A percentile compares a stretch with the other conserved stretches of the same genome.
Evolutionary conservation across 2,797 vertebrate genomes (phyloP).

Genomic region (Lemur catta): DNA sequence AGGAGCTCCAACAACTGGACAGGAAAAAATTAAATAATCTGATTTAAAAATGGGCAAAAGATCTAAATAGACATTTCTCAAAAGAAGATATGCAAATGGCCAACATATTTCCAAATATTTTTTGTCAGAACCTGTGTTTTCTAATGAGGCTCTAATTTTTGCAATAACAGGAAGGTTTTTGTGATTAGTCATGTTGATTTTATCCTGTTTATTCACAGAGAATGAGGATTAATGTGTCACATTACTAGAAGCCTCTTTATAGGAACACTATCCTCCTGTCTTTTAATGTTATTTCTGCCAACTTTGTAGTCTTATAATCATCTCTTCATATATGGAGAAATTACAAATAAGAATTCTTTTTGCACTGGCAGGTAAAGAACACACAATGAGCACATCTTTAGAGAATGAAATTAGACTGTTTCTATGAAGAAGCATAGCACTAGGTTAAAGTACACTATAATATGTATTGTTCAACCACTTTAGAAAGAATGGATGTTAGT

Average conservation of each 20-base stretch:
- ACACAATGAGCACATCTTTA: background rate
- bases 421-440: background rate
- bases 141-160: background rate
- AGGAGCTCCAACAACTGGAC: background rate
- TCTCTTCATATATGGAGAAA: background rate
- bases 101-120: background rate
- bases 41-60: background rate
- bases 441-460: background rate
- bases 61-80: background rate
- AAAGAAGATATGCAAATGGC: background rate
- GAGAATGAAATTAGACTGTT: background rate
- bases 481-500: background rate
- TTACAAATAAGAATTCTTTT: background rate
- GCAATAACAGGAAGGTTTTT: background rate
- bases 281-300: background rate
- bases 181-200: background rate
- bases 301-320: background rate
- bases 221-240: background rate
- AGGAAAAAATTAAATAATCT: too few species aligned
- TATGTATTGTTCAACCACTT: background rate
- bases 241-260: background rate
- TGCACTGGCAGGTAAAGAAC: background rate
- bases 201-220: background rate
- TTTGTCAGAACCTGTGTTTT: background rate
- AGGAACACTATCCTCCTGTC: background rate